Conservation (phyloP, 2,113 vertebrate species). For the Poeciliopsis retropinna region DNA sequence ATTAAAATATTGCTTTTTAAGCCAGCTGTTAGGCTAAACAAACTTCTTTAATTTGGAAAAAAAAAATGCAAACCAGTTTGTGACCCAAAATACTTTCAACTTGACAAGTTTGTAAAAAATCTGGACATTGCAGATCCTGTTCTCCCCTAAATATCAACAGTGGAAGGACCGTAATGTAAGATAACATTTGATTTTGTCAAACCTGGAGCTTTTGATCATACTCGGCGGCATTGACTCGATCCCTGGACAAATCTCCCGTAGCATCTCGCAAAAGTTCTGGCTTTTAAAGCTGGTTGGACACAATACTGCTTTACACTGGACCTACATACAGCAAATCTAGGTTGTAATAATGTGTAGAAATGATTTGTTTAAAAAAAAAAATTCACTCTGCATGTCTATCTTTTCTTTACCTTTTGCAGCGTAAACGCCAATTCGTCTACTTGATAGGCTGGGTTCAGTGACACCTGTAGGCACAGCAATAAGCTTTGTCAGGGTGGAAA, state of each 20-base stretch:
- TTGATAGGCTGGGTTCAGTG: constrained; percentile 93
- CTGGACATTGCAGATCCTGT: background rate
- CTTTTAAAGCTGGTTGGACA: constrained; percentile 89
- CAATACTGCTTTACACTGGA: constrained; percentile 91
- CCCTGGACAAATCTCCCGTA: constrained; percentile 89
- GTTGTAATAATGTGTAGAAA: background rate
- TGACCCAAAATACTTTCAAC: background rate
- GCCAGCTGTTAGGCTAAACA: background rate
- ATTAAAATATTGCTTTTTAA: background rate
- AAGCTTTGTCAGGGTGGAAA: background rate
- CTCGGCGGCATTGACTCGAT: constrained; percentile 78
- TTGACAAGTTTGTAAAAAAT: background rate
- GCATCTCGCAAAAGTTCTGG: constrained; percentile 89
- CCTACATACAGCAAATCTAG: constrained; percentile 71
- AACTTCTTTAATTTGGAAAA: no score
- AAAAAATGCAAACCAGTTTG: no score
- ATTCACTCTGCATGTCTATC: background rate
- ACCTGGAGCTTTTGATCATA: constrained; percentile 87
- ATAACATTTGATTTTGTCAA: background rate
- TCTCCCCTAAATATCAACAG: background rate
- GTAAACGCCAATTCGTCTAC: constrained; percentile 85
- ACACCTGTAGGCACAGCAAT: constrained; percentile 76
- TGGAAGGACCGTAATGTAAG: background rate
- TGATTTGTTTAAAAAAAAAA: background rate
- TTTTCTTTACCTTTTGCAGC: constrained; percentile 83